phyloP scores from a whole-genome alignment of 2,797 vertebrate species.

The Hoplostethus mediterraneus region DNA sequence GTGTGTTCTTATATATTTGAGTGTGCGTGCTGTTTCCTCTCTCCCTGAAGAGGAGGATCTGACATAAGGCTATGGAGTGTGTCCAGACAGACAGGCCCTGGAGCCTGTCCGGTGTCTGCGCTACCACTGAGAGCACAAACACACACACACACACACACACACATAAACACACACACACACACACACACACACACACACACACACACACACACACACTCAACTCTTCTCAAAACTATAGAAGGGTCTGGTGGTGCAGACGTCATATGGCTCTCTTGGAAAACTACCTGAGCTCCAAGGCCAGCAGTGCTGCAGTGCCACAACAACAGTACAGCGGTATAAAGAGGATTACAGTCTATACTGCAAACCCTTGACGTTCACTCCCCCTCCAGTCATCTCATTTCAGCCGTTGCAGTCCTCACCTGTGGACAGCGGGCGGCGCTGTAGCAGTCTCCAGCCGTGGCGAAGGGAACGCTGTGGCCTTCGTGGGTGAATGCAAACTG shows the following conservation, averaged over 20 bases:
- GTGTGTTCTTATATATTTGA: conserved; percentile 5
- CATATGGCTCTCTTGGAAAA: not conserved
- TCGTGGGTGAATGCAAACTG: conserved; percentile 91
- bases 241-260: conserved; percentile 6
- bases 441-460: conserved; percentile 97
- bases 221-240: no score
- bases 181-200: no score
- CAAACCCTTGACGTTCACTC: not conserved
- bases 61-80: conserved; percentile 5
- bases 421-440: conserved; percentile 94
- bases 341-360: not conserved
- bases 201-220: no score
- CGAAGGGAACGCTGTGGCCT: conserved; percentile 92
- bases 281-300: not conserved
- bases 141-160: no score
- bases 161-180: no score
- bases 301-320: not conserved
- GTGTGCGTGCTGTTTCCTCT: not conserved
- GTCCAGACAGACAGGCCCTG: not conserved
- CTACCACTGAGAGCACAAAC: no score
- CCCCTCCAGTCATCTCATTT: not conserved
- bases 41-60: conserved; percentile 7
- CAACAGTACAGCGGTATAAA: not conserved
- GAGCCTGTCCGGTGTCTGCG: not conserved
- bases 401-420: conserved; percentile 80